phyloP scores from a whole-genome alignment of 2,888 invertebrate genomes.

The Hydriomena furcata region DNA sequence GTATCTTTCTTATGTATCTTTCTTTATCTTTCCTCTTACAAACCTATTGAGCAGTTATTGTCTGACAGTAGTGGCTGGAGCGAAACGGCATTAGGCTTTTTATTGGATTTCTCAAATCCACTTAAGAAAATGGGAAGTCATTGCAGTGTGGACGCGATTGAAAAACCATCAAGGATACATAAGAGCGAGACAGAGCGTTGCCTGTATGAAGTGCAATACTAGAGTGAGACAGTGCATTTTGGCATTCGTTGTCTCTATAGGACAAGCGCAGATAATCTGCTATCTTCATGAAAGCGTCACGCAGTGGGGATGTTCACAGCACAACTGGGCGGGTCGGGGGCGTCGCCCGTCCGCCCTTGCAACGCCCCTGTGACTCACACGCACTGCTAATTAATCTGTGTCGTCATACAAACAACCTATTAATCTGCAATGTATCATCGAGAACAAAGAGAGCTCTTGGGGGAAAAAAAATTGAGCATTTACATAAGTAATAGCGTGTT shows the following conservation, averaged over 20 bases:
- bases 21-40: too few relatives aligned
- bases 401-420: slow-evolving; percentile 16
- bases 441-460: slow-evolving; percentile 45
- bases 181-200: too few relatives aligned
- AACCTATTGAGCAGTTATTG: too few relatives aligned
- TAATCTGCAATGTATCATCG: slow-evolving; percentile 24
- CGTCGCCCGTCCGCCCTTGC: slow-evolving; percentile 34
- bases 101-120: too few relatives aligned
- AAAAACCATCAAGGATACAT: too few relatives aligned
- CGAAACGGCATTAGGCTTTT: too few relatives aligned
- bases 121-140: too few relatives aligned
- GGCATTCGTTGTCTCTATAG: background rate
- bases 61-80: too few relatives aligned
- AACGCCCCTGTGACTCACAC: slow-evolving; percentile 42
- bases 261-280: background rate
- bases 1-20: too few relatives aligned
- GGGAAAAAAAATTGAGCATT: slow-evolving; percentile 50
- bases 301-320: slow-evolving; percentile 30
- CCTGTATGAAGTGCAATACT: too few relatives aligned
- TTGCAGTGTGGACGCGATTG: too few relatives aligned
- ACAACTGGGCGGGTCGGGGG: slow-evolving; percentile 38
- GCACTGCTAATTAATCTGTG: slow-evolving; percentile 20
- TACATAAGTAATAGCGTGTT: slow-evolving; percentile 46
- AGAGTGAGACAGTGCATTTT: slow-evolving; percentile 7
- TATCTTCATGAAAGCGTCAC: slow-evolving; percentile 10